Percentiles rank a stretch among this genome's conserved stretches.
These are phyloP conservation scores for Aphelenchoides bicaudatus DNA, from an alignment of 2,888 invertebrate genomes.

Conservation along the genomic window DNA sequence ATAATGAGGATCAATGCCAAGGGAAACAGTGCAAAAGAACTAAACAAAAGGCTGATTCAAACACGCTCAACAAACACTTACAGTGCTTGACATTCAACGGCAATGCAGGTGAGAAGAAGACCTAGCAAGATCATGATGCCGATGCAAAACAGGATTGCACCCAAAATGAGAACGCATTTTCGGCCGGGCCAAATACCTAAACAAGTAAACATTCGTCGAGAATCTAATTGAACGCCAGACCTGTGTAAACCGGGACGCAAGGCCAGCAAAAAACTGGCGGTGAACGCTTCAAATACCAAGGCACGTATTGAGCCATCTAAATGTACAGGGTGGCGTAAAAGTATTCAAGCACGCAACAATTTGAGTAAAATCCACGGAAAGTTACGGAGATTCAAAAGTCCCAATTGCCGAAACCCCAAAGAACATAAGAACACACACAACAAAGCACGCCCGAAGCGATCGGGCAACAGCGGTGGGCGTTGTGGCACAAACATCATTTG, in stretches of 20 bases:
- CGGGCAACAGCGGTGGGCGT: too few species aligned
- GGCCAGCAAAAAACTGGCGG: conserved; percentile 59
- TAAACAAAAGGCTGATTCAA: conserved; percentile 22
- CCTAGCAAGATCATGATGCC: conserved; percentile 56
- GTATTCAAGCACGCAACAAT: too few species aligned
- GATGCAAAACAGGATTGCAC: conserved; percentile 53
- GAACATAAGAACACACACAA: too few species aligned
- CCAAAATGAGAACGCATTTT: conserved; percentile 51
- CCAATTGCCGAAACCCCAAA: too few species aligned
- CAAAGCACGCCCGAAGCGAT: too few species aligned
- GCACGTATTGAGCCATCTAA: conserved; percentile 49
- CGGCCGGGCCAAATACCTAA: conserved; percentile 25
- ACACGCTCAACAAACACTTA: conserved; percentile 28
- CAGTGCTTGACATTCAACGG: conserved; percentile 55
- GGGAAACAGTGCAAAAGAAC: conserved; percentile 52
- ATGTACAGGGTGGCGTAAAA: not conserved
- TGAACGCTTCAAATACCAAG: conserved; percentile 53
- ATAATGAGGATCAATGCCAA: conserved; percentile 57
- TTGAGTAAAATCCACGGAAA: too few species aligned
- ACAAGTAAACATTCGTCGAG: not conserved
- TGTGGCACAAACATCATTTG: too few species aligned
- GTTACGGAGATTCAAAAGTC: too few species aligned
- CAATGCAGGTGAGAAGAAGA: conserved; percentile 55
- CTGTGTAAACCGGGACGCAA: conserved; percentile 56
- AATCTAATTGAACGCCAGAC: conserved; percentile 17